A percentile compares a stretch with the other conserved stretches of the same genome.
phyloP scores from a whole-genome alignment of 2,797 vertebrate genomes.

The Hoplostethus mediterraneus region DNA sequence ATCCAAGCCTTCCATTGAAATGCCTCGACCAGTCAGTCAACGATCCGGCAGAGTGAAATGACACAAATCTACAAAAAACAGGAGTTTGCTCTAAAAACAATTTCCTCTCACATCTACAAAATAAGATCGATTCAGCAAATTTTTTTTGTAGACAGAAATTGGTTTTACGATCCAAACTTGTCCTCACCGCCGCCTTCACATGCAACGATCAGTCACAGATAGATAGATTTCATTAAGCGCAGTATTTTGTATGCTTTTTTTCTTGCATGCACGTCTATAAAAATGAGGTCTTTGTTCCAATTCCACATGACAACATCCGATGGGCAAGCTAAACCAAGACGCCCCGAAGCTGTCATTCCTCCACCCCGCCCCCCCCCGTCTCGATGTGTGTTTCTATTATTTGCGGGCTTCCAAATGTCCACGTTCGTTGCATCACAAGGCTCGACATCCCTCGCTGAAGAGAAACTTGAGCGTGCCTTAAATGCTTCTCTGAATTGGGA shows the following conservation, averaged over 20 bases:
- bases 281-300: too few species aligned
- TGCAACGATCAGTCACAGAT: too few species aligned
- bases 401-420: not conserved
- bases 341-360: not conserved
- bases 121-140: not conserved
- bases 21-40: not conserved
- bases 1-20: not conserved
- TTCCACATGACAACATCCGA: too few species aligned
- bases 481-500: slow-evolving; percentile 1
- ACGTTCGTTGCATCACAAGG: not conserved
- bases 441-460: not conserved
- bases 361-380: not conserved
- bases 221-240: too few species aligned
- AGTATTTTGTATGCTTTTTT: too few species aligned
- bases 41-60: not conserved
- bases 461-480: not conserved
- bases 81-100: not conserved
- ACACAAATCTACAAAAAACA: not conserved
- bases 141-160: not conserved
- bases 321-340: not conserved
- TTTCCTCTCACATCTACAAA: not conserved
- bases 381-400: not conserved
- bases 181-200: too few species aligned
- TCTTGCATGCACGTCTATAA: too few species aligned
- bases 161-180: too few species aligned